A percentile compares a stretch with the other conserved stretches of the same genome.
phyloP scores from a whole-genome alignment of 2,113 vertebrate species.

The Cariama cristata region DNA sequence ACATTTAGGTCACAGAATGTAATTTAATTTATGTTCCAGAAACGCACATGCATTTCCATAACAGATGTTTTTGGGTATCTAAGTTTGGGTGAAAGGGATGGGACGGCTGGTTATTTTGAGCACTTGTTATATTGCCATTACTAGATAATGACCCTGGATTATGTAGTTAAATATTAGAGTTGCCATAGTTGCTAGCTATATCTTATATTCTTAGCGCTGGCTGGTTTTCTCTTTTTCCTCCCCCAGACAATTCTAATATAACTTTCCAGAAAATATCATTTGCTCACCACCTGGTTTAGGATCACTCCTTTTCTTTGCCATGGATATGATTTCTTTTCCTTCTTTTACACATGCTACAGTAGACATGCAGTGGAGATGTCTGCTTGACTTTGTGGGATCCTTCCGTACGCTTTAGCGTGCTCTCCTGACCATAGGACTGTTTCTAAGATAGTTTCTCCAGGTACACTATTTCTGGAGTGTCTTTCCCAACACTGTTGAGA shows the following conservation, averaged over 20 bases:
- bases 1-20: constrained; percentile 63
- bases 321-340: neutral
- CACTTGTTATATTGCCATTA: constrained; percentile 69
- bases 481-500: neutral
- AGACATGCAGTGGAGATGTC: neutral
- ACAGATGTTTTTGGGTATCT: constrained; percentile 66
- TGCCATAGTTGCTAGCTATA: constrained; percentile 63
- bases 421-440: neutral
- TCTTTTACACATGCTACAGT: neutral
- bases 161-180: constrained; percentile 69
- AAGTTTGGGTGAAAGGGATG: constrained; percentile 67
- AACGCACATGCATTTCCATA: constrained; percentile 69
- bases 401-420: neutral
- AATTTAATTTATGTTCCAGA: constrained; percentile 70
- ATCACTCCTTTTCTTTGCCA: neutral
- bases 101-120: constrained; percentile 64
- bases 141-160: constrained; percentile 67
- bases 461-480: neutral
- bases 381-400: neutral
- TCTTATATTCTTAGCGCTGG: constrained; percentile 63
- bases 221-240: constrained; percentile 50
- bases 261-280: constrained; percentile 31
- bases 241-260: constrained; percentile 57
- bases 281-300: constrained; percentile 3
- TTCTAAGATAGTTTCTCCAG: neutral